Base-by-base conservation (phyloP, 2,113 vertebrate species). In the Nestor notabilis region DNA sequence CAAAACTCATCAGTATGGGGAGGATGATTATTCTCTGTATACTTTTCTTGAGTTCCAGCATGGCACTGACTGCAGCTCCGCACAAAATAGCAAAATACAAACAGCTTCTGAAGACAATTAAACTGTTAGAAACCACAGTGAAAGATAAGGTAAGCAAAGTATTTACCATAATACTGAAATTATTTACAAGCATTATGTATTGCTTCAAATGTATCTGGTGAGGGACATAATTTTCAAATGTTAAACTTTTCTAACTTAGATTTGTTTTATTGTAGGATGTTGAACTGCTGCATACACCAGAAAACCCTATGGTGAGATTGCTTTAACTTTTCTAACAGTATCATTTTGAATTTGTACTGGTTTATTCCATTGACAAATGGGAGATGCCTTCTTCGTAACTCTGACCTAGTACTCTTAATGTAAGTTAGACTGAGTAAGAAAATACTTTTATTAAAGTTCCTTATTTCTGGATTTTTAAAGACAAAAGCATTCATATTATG, bases 261-360 rank as follows among this genome's bases (percentile, higher is more conserved):
- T 97, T 97, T 98, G 24, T 97, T 93, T 97, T 95, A 84, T 92
- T 96, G n/a, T 79, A 99, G 98, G 97, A 92, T 35, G 94, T 55
- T 68, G 97, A 93, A 89, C 21, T 83, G 77, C 97, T 98, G 69
- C 93, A 95, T 63, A 97, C 98, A 63, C 98, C 98, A 83, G 96
- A 94, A 85, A 92, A 97, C 84, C 61, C 94, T 27, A 43, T 18
- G 98, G 98, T 99, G 95, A 98, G 98, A 94, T 11, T 44, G 17
- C 39, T 91, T 96, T 95, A 91, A 91, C 20, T 44, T 84, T 96
- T 95, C 63, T 94, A 56, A 87, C 88, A 72, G 24, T 72, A 88
- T 68, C 23, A 69, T 52, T 46, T 53, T 75, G 61, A 83, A 91
- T 72, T 94, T 93, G 43, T 68, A 86, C 29, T 81, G 60, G 18